Conservation (phyloP, 2,888 invertebrate genomes). For the Ctenicera cuprea region DNA sequence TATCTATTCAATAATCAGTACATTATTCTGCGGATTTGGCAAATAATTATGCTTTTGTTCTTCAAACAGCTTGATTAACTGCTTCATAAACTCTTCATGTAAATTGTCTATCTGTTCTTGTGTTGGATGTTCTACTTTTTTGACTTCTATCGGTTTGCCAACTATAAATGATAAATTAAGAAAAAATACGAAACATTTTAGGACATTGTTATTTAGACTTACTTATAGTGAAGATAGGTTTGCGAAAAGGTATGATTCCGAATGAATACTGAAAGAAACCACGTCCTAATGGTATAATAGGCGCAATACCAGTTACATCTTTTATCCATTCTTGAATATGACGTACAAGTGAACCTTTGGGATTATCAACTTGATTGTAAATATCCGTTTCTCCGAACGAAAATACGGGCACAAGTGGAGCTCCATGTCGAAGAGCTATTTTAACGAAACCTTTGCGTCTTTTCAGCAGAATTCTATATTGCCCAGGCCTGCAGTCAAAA, state of each 20-base stretch:
- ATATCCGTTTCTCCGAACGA: constrained; percentile 94
- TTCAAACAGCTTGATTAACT: constrained; percentile 85
- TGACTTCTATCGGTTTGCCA: constrained; percentile 88
- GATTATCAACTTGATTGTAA: constrained; percentile 84
- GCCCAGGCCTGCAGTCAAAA: constrained; percentile 86
- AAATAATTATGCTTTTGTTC: constrained; percentile 88
- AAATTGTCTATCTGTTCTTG: constrained; percentile 84
- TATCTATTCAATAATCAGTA: constrained; percentile 23
- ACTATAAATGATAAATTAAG: constrained; percentile 78
- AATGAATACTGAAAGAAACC: constrained; percentile 95
- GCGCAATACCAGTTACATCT: constrained; percentile 82
- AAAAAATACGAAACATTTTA: constrained; percentile 77
- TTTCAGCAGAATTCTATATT: constrained; percentile 82
- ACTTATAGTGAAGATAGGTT: constrained; percentile 91
- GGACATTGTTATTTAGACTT: constrained; percentile 70
- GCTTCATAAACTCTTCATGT: constrained; percentile 84
- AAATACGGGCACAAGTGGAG: constrained; percentile 90
- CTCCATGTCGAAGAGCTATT: constrained; percentile 74
- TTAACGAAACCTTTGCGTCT: constrained; percentile 79
- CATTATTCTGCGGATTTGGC: constrained; percentile 75
- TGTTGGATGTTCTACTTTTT: constrained; percentile 82
- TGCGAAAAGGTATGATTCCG: constrained; percentile 88
- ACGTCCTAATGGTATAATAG: constrained; percentile 85
- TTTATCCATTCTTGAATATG: constrained; percentile 78
- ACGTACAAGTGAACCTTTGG: constrained; percentile 81